Evolutionary conservation across 1,140 invertebrate genomes (phyloP).

Genomic region (Trichogramma pretiosum): DNA sequence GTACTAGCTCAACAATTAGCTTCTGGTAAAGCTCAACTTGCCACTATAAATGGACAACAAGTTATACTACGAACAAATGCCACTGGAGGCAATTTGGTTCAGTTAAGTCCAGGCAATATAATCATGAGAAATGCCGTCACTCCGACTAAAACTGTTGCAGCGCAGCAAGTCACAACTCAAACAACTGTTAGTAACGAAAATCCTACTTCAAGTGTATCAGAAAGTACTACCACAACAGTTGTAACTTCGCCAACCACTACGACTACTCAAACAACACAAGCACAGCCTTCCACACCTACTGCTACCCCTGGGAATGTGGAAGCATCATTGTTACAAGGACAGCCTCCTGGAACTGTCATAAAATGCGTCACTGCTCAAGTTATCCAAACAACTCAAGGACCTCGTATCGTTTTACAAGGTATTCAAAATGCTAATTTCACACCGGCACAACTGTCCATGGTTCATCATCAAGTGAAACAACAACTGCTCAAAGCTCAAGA

Average conservation of each 20-base stretch:
- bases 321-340: slow-evolving; percentile 61
- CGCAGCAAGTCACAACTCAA: slow-evolving; percentile 23
- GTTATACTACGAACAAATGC: slow-evolving; percentile 60
- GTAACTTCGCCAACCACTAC: background rate
- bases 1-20: slow-evolving; percentile 67
- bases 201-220: slow-evolving; percentile 8
- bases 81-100: slow-evolving; percentile 58
- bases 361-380: slow-evolving; percentile 76
- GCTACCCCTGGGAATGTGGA: slow-evolving; percentile 51
- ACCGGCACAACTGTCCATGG: slow-evolving; percentile 65
- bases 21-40: slow-evolving; percentile 69
- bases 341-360: slow-evolving; percentile 76
- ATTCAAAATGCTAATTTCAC: slow-evolving; percentile 72
- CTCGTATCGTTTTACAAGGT: slow-evolving; percentile 74
- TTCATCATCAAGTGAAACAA: slow-evolving; percentile 81
- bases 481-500: slow-evolving; percentile 77
- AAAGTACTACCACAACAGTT: slow-evolving; percentile 7
- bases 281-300: slow-evolving; percentile 13
- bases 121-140: slow-evolving; percentile 36
- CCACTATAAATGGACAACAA: slow-evolving; percentile 74
- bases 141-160: slow-evolving; percentile 29
- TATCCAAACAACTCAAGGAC: slow-evolving; percentile 72
- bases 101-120: slow-evolving; percentile 37
- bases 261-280: slow-evolving; percentile 11
- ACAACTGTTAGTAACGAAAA: slow-evolving; percentile 4